Percentiles rank a stretch among this genome's conserved stretches.
These are phyloP conservation scores for Cherax destructor DNA, from an alignment of 1,140 invertebrate genomes.

Conservation along the genomic window DNA sequence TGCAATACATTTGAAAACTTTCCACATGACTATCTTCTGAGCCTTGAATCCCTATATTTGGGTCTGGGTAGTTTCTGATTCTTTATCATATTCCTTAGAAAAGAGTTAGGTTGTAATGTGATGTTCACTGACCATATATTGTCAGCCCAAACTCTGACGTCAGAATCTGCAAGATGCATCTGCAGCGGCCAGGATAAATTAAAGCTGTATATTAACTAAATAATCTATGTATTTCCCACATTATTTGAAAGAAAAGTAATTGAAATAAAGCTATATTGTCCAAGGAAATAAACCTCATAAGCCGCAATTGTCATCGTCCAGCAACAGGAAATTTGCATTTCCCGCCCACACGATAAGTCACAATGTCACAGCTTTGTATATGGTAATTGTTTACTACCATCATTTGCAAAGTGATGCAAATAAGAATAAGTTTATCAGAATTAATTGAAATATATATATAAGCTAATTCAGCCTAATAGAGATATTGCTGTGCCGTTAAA, in stretches of 20 bases:
- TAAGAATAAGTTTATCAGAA: too few relatives aligned
- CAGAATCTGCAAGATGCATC: slow-evolving; percentile 7
- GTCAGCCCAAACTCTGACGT: not conserved
- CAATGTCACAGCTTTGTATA: not conserved
- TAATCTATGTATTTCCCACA: not conserved
- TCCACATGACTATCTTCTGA: not conserved
- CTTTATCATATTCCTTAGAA: not conserved
- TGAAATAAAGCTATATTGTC: not conserved
- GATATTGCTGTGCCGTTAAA: too few relatives aligned
- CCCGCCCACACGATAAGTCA: not conserved
- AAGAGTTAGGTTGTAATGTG: not conserved
- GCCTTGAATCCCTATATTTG: not conserved
- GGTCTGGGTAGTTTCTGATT: not conserved
- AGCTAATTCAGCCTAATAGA: too few relatives aligned
- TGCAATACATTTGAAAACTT: not conserved
- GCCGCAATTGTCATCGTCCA: not conserved
- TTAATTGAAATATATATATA: too few relatives aligned
- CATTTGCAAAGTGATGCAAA: too few relatives aligned
- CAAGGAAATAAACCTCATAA: not conserved
- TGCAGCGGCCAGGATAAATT: not conserved
- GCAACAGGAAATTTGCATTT: not conserved
- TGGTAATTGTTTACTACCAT: too few relatives aligned
- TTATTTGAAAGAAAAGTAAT: not conserved
- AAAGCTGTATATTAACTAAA: not conserved
- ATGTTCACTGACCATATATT: not conserved